phyloP scores from a whole-genome alignment of 2,113 vertebrate species.

The Nibea coibor region DNA sequence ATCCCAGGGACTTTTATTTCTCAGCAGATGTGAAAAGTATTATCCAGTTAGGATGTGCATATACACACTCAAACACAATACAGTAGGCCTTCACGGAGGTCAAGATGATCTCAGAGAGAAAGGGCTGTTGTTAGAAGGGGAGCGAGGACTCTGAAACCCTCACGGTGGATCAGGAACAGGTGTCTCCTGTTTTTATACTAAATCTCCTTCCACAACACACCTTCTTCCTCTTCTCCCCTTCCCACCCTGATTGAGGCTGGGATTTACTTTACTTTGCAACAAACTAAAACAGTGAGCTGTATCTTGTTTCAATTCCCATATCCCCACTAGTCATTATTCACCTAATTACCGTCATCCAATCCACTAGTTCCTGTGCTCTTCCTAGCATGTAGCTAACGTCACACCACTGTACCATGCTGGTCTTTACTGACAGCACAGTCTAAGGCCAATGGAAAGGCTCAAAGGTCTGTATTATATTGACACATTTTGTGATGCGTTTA shows the following conservation, averaged over 20 bases:
- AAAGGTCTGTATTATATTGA: slow-evolving; percentile 8
- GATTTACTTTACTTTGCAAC: slow-evolving; percentile 47
- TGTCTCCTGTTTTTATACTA: slow-evolving; percentile 59
- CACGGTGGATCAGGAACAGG: slow-evolving; percentile 62
- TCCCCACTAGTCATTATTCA: slow-evolving; percentile 57
- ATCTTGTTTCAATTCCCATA: slow-evolving; percentile 54
- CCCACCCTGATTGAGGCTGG: neutral
- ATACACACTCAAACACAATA: slow-evolving; percentile 2
- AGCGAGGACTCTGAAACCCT: slow-evolving; percentile 16
- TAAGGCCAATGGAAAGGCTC: slow-evolving; percentile 10
- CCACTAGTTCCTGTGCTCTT: slow-evolving; percentile 33
- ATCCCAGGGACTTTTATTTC: slow-evolving; percentile 40
- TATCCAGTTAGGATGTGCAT: slow-evolving; percentile 13
- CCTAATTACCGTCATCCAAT: slow-evolving; percentile 58
- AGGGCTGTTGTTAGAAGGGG: slow-evolving; percentile 11
- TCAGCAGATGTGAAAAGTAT: slow-evolving; percentile 40
- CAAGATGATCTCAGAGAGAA: slow-evolving; percentile 57
- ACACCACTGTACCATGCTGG: slow-evolving; percentile 10
- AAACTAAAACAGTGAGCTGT: slow-evolving; percentile 50
- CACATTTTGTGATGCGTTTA: slow-evolving; percentile 20
- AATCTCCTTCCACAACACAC: slow-evolving; percentile 32
- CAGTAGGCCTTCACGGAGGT: slow-evolving; percentile 29
- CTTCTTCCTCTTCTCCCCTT: slow-evolving; percentile 1
- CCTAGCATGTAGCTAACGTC: slow-evolving; percentile 33
- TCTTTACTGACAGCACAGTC: slow-evolving; percentile 3